These are phyloP conservation scores for Drosophila trichaetosa DNA, from an alignment of 2,888 invertebrate genomes.

Conservation along the genomic window DNA sequence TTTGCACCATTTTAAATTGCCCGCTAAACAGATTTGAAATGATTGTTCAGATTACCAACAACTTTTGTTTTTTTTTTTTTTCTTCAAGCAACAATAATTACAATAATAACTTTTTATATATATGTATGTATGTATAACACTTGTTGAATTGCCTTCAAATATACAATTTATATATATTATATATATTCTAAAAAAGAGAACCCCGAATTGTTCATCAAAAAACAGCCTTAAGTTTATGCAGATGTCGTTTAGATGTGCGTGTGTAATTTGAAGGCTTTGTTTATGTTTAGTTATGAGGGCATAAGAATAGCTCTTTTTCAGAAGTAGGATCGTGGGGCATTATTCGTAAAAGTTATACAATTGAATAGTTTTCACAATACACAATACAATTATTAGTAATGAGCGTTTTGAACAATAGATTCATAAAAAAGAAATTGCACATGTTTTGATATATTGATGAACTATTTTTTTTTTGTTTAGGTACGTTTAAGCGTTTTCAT, in stretches of 20 bases:
- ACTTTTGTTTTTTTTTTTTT: conserved; percentile 29
- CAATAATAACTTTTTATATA: conserved; percentile 52
- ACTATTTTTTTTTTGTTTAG: conserved; percentile 34
- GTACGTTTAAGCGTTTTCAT: conserved; percentile 76
- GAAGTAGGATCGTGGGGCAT: conserved; percentile 23
- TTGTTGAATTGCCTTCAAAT: conserved; percentile 70
- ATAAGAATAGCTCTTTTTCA: conserved; percentile 42
- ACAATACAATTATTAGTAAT: conserved; percentile 47
- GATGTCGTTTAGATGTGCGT: conserved; percentile 32
- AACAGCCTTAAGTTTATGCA: conserved; percentile 78
- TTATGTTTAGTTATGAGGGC: conserved; percentile 14
- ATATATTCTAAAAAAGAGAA: conserved; percentile 59
- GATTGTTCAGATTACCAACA: conserved; percentile 69
- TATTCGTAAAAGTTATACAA: conserved; percentile 49
- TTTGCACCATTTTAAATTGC: neutral
- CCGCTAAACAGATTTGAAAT: conserved; percentile 52
- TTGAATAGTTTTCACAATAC: conserved; percentile 53
- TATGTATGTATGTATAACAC: conserved; percentile 55
- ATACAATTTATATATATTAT: conserved; percentile 55
- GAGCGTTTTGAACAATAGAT: conserved; percentile 69
- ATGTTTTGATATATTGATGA: conserved; percentile 50
- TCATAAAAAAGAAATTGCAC: conserved; percentile 82
- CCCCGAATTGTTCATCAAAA: conserved; percentile 73
- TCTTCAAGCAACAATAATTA: conserved; percentile 72
- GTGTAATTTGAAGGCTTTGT: conserved; percentile 6